Conservation (phyloP, 2,888 invertebrate species). For the Cyclophora punctaria region DNA sequence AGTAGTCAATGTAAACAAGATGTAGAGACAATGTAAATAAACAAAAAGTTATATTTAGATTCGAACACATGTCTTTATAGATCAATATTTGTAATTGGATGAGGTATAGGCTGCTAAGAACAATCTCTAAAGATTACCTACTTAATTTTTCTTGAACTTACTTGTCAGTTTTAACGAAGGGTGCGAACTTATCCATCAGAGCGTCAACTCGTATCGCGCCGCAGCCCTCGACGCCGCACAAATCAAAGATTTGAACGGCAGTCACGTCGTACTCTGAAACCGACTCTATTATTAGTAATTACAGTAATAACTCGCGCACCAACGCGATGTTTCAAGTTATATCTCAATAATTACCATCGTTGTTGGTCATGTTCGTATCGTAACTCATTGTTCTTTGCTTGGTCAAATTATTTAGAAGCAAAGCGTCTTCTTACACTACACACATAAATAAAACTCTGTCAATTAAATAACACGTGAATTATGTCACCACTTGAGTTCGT, state of each 20-base stretch:
- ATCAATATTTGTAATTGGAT: too few relatives aligned
- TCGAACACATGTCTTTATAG: too few relatives aligned
- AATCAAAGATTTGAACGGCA: slow-evolving; percentile 63
- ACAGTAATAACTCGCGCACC: slow-evolving; percentile 38
- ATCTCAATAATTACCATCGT: slow-evolving; percentile 45
- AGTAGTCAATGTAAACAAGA: too few relatives aligned
- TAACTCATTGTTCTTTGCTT: slow-evolving; percentile 41
- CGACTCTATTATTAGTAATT: slow-evolving; percentile 38
- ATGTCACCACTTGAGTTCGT: slow-evolving; percentile 25
- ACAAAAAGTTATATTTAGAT: too few relatives aligned
- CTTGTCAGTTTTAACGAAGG: slow-evolving; percentile 63
- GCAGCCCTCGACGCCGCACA: slow-evolving; percentile 51
- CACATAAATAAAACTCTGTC: too few relatives aligned
- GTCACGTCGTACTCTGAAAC: slow-evolving; percentile 61
- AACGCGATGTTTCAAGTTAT: slow-evolving; percentile 49
- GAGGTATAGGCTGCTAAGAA: too few relatives aligned
- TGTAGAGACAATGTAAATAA: too few relatives aligned
- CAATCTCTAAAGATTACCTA: background rate
- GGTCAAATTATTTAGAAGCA: slow-evolving; percentile 11
- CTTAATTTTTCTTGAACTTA: slow-evolving; percentile 27
- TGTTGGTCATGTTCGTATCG: slow-evolving; percentile 42
- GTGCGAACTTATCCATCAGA: slow-evolving; percentile 63
- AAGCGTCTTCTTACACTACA: too few relatives aligned
- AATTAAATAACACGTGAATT: slow-evolving; percentile 17
- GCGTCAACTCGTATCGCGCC: slow-evolving; percentile 51